Evolutionary conservation across 2,888 invertebrate genomes (phyloP), one percentile per base, ranked within the genome.

Genomic region (Drosophila merina): DNA sequence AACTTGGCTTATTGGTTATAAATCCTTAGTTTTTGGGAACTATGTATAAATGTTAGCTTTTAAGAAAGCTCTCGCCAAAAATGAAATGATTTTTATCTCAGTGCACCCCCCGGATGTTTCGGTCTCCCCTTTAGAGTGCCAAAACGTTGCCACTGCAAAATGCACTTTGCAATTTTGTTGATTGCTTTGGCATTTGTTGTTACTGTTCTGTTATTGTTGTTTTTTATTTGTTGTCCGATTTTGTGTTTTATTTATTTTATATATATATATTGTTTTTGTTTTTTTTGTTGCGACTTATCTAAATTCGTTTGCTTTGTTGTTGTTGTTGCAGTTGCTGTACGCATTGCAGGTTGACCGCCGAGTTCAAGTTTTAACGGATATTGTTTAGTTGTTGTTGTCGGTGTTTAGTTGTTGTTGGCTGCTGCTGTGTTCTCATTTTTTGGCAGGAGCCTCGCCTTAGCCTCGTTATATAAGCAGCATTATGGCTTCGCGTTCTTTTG

Each of bases 281-380:
- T 77, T 71, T 67, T 76, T 74, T 66, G 74, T 20, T 28, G 28
- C 75, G 72, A 77, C 72, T 76, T 84, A 73, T 76, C 79, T 75
- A 74, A 79, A 77, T 73, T 71, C 82, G 77, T 66, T 75, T 50
- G 57, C n/a, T n/a, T 12, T 28, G 36, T 48, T 45, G 30, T 9
- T 52, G n/a, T 31, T 40, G 54, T 25, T 48, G 26, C 33, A 63
- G 51, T 26, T 63, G 45, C 30, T 59, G 59, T 54, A 77, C 72
- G 83, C 85, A 86, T 54, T 62, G 70, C 70, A 70, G 70, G 78
- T 67, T 86, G 84, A 83, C 80, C 85, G 81, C 73, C 75, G 87
- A 66, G 82, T 86, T 86, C 87, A 85, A 85, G 86, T 77, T 72
- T 79, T 84, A 87, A 87, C 86, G 87, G 85, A 85, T 83, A 85